A percentile compares a stretch with the other conserved stretches of the same genome.
Evolutionary conservation across 2,888 invertebrate genomes (phyloP).

Genomic region (Oxycera nigricornis): DNA sequence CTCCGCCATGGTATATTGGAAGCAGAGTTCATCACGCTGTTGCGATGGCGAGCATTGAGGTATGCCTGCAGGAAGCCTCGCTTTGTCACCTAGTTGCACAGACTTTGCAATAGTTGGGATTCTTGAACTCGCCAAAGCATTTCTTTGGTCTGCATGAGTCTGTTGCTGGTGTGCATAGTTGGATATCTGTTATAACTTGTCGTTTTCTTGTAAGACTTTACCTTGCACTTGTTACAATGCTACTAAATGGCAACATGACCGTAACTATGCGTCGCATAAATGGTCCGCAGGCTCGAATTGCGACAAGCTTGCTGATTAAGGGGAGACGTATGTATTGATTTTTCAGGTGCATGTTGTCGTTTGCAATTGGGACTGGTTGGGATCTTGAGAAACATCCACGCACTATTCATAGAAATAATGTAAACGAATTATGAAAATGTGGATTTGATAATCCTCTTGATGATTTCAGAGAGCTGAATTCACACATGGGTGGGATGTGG

Average conservation of each 20-base stretch:
- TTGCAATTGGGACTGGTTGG: no score
- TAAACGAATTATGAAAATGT: no score
- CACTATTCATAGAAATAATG: no score
- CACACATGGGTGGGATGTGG: no score
- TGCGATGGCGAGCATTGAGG: slow-evolving; percentile 8
- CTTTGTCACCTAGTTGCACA: slow-evolving; percentile 4
- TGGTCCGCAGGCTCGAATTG: no score
- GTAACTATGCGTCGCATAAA: neutral
- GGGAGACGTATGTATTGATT: no score
- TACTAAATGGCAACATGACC: slow-evolving; percentile 12
- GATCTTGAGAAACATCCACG: no score
- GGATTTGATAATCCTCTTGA: no score
- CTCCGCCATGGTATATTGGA: neutral
- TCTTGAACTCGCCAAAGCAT: neutral
- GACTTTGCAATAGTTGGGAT: neutral
- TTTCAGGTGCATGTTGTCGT: no score
- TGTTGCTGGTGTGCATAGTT: neutral
- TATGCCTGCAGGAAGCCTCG: neutral
- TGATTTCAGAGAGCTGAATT: no score
- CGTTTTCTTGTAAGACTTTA: slow-evolving; percentile 8
- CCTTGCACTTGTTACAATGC: slow-evolving; percentile 37
- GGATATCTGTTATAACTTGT: neutral
- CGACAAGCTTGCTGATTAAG: no score
- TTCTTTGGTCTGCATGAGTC: neutral
- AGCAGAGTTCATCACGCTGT: slow-evolving; percentile 27